These are phyloP conservation scores for Leistus spinibarbis DNA, from an alignment of 2,888 invertebrate species.

Conservation along the genomic window DNA sequence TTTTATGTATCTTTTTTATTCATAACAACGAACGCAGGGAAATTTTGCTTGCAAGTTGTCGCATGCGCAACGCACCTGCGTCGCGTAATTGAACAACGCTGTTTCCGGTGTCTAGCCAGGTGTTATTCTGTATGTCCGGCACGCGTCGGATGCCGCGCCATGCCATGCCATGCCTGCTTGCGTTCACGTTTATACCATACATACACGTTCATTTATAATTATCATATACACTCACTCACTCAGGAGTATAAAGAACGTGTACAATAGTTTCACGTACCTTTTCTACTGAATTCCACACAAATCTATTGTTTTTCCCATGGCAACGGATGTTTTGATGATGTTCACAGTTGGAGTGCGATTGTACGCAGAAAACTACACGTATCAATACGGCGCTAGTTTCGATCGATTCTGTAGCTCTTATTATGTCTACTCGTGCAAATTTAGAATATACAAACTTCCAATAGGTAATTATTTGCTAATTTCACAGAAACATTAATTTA, in stretches of 20 bases:
- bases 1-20: background rate
- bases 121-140: conserved; percentile 37
- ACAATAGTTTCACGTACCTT: background rate
- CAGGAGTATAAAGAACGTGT: background rate
- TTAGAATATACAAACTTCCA: too few species aligned
- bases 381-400: background rate
- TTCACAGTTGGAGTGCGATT: background rate
- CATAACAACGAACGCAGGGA: background rate
- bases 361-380: background rate
- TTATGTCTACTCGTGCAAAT: too few species aligned
- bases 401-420: too few species aligned
- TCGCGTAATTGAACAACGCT: background rate
- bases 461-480: too few species aligned
- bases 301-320: background rate
- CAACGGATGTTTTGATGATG: background rate
- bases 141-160: conserved; percentile 33
- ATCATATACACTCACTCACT: background rate
- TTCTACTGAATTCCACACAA: background rate
- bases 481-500: too few species aligned
- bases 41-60: background rate
- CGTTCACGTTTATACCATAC: background rate
- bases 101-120: conserved; percentile 17
- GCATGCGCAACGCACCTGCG: conserved; percentile 1
- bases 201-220: background rate
- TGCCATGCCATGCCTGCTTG: background rate